Conservation (phyloP, 2,113 vertebrate genomes). For the Oryzias woworae region DNA sequence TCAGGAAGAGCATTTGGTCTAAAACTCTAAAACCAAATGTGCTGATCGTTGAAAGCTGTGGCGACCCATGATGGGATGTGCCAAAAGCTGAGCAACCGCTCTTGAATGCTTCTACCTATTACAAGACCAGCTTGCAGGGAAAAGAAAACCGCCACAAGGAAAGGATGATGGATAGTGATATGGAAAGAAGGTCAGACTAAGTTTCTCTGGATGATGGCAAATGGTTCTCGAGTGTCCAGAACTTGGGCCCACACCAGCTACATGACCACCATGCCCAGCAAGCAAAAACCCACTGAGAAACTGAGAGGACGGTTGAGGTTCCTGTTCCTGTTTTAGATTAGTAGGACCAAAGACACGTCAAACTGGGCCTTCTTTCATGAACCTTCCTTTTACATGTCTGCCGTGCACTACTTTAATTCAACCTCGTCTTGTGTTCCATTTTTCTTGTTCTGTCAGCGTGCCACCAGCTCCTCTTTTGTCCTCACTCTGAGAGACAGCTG, state of each 20-base stretch:
- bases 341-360: background rate
- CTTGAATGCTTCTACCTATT: too few relatives aligned
- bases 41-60: too few relatives aligned
- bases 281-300: conserved; percentile 76
- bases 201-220: conserved; percentile 46
- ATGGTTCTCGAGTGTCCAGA: too few relatives aligned
- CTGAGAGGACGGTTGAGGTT: background rate
- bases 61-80: too few relatives aligned
- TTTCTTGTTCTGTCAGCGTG: conserved; percentile 22
- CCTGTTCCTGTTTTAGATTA: background rate
- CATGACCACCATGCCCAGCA: conserved; percentile 81
- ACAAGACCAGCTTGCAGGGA: too few relatives aligned
- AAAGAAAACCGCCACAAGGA: too few relatives aligned
- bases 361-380: background rate
- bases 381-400: background rate
- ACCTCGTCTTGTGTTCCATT: background rate
- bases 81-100: too few relatives aligned
- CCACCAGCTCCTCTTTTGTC: conserved; percentile 16
- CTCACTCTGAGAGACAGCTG: background rate
- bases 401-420: conserved; percentile 1
- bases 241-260: conserved; percentile 83
- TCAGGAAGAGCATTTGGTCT: too few relatives aligned
- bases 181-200: conserved; percentile 78
- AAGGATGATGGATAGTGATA: conserved; percentile 29
- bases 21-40: too few relatives aligned